phyloP scores from a whole-genome alignment of 2,888 invertebrate genomes.

The Reticulitermes lucifugus region DNA sequence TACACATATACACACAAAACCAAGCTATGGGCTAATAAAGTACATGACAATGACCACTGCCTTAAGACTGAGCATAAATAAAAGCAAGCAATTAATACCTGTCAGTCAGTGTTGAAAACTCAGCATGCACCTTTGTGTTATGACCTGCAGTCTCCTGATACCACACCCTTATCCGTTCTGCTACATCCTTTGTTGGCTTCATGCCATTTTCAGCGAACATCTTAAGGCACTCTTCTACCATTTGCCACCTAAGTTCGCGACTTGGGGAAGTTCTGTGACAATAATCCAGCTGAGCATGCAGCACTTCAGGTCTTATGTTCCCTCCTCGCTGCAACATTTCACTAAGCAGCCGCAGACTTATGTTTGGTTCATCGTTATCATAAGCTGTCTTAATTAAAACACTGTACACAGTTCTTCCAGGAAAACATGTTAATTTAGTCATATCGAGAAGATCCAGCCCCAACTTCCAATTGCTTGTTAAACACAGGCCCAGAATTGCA shows the following conservation, averaged over 20 bases:
- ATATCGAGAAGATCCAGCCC: constrained; percentile 71
- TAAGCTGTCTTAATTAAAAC: constrained; percentile 71
- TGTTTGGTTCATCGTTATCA: constrained; percentile 66
- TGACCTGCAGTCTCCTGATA: constrained; percentile 6
- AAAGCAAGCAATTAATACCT: constrained; percentile 6
- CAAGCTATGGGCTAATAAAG: too few relatives aligned
- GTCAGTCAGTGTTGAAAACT: constrained; percentile 37
- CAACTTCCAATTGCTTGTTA: constrained; percentile 74
- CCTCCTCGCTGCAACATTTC: constrained; percentile 66
- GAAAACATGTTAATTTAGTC: constrained; percentile 66
- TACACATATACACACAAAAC: too few relatives aligned
- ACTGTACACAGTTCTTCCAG: constrained; percentile 67
- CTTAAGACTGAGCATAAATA: too few relatives aligned
- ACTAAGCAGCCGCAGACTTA: constrained; percentile 73
- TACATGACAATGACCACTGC: too few relatives aligned
- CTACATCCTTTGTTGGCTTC: constrained; percentile 60
- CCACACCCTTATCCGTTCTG: constrained; percentile 58
- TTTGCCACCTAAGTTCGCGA: constrained; percentile 60
- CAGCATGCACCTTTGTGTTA: background rate
- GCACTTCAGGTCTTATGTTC: constrained; percentile 66
- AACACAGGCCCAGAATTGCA: constrained; percentile 72
- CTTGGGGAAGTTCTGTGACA: constrained; percentile 62
- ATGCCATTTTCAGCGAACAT: constrained; percentile 66
- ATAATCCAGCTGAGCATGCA: constrained; percentile 68
- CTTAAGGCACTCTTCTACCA: constrained; percentile 67